Percentiles rank a stretch among this genome's conserved stretches.
phyloP scores from a whole-genome alignment of 2,113 vertebrate genomes.

The Chaenocephalus aceratus region DNA sequence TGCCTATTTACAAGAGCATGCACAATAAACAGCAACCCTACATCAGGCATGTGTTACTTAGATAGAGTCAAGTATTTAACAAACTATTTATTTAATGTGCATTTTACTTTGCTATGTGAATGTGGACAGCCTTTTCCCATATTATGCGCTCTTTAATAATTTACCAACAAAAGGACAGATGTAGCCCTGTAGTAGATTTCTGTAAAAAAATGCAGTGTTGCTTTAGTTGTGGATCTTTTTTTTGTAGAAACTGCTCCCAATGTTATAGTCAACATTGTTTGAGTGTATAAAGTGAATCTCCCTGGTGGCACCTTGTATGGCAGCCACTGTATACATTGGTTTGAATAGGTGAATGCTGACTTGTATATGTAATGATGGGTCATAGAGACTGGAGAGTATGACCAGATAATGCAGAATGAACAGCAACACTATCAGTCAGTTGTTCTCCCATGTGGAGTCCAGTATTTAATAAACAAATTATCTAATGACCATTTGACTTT shows the following conservation, averaged over 20 bases:
- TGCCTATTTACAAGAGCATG: background rate
- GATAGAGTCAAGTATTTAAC: background rate
- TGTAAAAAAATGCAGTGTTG: too few species aligned
- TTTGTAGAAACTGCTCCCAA: too few species aligned
- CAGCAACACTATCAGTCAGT: background rate
- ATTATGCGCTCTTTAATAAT: background rate
- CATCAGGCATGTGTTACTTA: conserved; percentile 4
- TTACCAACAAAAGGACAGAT: background rate
- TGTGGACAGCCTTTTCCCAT: background rate
- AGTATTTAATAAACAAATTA: background rate
- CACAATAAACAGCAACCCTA: background rate
- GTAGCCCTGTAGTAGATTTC: background rate
- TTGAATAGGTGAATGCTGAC: too few species aligned
- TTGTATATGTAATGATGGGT: too few species aligned
- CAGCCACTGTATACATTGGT: too few species aligned
- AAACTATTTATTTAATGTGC: background rate
- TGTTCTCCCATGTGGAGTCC: background rate
- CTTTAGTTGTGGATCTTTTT: background rate
- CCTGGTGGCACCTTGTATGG: too few species aligned
- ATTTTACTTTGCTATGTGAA: background rate
- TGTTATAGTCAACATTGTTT: too few species aligned
- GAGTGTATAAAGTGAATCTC: too few species aligned
- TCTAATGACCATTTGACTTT: background rate
- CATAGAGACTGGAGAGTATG: too few species aligned
- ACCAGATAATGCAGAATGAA: background rate